Base-by-base conservation (phyloP, 2,888 invertebrate genomes). In the Perizoma affinitatum region DNA sequence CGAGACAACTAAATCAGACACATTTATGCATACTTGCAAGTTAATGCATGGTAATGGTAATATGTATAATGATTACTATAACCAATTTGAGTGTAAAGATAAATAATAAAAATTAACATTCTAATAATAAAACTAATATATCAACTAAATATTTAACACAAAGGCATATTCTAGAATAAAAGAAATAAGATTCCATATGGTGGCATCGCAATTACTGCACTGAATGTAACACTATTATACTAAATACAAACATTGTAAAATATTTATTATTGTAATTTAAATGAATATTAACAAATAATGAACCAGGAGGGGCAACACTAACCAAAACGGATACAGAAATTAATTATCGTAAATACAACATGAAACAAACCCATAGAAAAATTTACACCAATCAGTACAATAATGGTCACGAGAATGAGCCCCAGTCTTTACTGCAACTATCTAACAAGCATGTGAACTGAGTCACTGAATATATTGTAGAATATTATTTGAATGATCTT, bases 141-240 rank as follows among this genome's bases (percentile, higher is more conserved):
- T 84, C 80, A 80, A 90, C 90, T 90, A 90, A 86, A 90, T 87
- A 90, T 88, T 88, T 86, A 90, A 88, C 86, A 88, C 86, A 89
- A 85, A 80, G 72, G 72, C 75, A 84, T 83, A 86, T 82, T 87
- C 87, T 90, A 89, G 84, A 86, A 85, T 80, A 80, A 86, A 71
- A 79, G 79, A 84, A 83, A 82, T 79, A 78, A 84, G 81, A 85
- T 86, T 85, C 78, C 78, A 82, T 83, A 83, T 79, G 78, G 83
- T 82, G 81, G 82, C 76, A 76, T 78, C 77, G 77, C 76, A 79
- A 75, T 74, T 62, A 72, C 72, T 70, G 65, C 61, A 71, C 71
- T 74, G 79, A 78, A 78, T 74, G 74, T 75, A 78, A 78, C 72
- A 70, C 67, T 73, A 60, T 60, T 65, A 62, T 59, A 58, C 69